Base-by-base conservation (phyloP, 1,140 invertebrate species). In the Pseudobourletiella spinata region DNA sequence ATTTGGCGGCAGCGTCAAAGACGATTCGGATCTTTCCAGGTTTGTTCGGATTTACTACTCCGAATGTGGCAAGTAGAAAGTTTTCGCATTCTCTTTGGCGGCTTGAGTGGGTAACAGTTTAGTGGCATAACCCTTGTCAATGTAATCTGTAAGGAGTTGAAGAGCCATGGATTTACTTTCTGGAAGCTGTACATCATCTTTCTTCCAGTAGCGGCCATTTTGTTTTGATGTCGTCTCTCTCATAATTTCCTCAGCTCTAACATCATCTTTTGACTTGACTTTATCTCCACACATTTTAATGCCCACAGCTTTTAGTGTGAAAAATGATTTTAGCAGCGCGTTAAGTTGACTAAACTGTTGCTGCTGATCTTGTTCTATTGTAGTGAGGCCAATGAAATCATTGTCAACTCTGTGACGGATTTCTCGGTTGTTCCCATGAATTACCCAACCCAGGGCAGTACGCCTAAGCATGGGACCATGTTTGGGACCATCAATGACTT, bases 161-260 rank as follows among this genome's bases (percentile, higher is more conserved):
- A 64, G 18, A 2, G 64, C 64, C 8, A 28, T 29, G 20, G 15
- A 20, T 20, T 39, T 46, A 29, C 62, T 66, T 28, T 64, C 32
- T 18, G 67, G 64, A 0, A 69, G 42, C 3, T 29, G n/a, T 0
- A 43, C 16, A 11, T 64, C n/a, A 15, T 69, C 61, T 8, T 50
- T 18, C 46, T 57, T 61, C 67, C 64, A 69, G 15, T 63, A n/a
- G 2, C 66, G 50, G 15, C 61, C 55, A 6, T 50, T 58, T 60
- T 69, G 60, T 24, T 22, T 32, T 28, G 20, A 2, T 24, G 59
- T 61, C 4, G 29, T 42, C 29, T 15, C 22, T 18, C 32, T 26
- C 25, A 66, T 30, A 1, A 59, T 25, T 15, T 51, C 28, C n/a
- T 59, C 8, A n/a, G 61, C 55, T 52, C 48, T 28, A 4, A 14